Evolutionary conservation across 2,888 invertebrate species (phyloP).

Genomic region (Eurytoma californica): DNA sequence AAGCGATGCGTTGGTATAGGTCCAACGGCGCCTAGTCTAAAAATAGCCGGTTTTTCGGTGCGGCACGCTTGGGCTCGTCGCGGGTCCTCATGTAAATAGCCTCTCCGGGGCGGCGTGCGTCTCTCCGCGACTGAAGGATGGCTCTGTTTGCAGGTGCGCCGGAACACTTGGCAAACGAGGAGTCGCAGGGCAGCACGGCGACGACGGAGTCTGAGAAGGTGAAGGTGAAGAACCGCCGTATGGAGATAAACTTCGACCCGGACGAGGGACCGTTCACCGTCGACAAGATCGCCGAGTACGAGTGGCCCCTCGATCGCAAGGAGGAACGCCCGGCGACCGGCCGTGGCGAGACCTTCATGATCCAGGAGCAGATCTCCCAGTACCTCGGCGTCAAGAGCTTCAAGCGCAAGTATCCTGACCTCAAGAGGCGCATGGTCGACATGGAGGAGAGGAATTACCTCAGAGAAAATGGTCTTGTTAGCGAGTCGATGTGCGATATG

Average conservation of each 20-base stretch:
- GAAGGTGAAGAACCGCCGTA: constrained; percentile 71
- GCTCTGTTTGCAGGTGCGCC: constrained; percentile 38
- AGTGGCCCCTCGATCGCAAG: constrained; percentile 82
- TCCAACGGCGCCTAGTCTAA: no score
- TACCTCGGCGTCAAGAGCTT: constrained; percentile 97
- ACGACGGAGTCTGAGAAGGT: constrained; percentile 79
- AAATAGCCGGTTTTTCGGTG: no score
- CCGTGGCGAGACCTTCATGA: constrained; percentile 89
- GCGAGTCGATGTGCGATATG: constrained; percentile 94
- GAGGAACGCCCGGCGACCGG: constrained; percentile 85
- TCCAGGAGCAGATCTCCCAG: constrained; percentile 97
- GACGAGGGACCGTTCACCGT: constrained; percentile 81
- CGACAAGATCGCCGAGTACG: constrained; percentile 94
- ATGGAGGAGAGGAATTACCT: constrained; percentile 94
- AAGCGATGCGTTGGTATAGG: no score
- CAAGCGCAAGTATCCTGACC: constrained; percentile 95
- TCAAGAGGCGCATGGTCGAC: constrained; percentile 88
- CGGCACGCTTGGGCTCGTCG: no score
- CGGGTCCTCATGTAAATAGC: no score
- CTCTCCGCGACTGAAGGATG: neutral
- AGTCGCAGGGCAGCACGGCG: constrained; percentile 87
- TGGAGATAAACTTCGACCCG: constrained; percentile 74
- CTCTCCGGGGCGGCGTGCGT: neutral
- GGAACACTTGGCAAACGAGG: constrained; percentile 78
- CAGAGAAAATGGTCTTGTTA: constrained; percentile 87